Evolutionary conservation across 2,113 vertebrate genomes (phyloP), one percentile per base, ranked within the genome.

Genomic region (Beaufortia kweichowensis): DNA sequence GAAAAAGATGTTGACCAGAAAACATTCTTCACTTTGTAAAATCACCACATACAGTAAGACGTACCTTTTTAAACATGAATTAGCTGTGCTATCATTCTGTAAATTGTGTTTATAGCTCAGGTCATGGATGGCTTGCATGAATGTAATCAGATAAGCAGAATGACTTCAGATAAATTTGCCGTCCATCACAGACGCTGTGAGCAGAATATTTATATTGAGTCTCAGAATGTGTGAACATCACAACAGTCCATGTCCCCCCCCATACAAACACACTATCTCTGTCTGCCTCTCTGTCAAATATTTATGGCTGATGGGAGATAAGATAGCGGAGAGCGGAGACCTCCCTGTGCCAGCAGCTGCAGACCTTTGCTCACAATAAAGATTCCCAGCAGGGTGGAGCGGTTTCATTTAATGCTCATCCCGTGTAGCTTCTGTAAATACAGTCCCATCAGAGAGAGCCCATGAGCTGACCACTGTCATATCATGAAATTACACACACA

Each of bases 301-400:
- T 92, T 93, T 92, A 92, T 90, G 85, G 88, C 88, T 89, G 91
- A 92, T 92, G 87, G 86, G 60, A 91, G 92, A 93, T 93, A 91
- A 93, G 91, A 92, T 92, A 88, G 88, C 87, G 88, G 72, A 53
- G 79, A 82, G 83, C 76, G 85, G 85, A n/a, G n/a, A 88, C 86
- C 88, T 88, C 85, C 88, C 81, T 87, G 89, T 92, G 89, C 91
- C 92, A 92, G 90, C 90, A 89, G 90, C 86, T 85, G 81, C 79
- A 86, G 91, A 92, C 91, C 91, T 92, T 92, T 93, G 91, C 88
- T 90, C 92, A 85, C 85, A 89, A 93, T 93, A 93, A 93, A 92
- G 63, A 74, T 89, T 89, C 86, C 88, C 87, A 84, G 85, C 77
- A 21, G 77, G 74, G 81, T 78, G 82, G 84, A 41, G 57, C 24